Evolutionary conservation across 2,113 vertebrate genomes (phyloP).

Genomic region (Cairina moschata): DNA sequence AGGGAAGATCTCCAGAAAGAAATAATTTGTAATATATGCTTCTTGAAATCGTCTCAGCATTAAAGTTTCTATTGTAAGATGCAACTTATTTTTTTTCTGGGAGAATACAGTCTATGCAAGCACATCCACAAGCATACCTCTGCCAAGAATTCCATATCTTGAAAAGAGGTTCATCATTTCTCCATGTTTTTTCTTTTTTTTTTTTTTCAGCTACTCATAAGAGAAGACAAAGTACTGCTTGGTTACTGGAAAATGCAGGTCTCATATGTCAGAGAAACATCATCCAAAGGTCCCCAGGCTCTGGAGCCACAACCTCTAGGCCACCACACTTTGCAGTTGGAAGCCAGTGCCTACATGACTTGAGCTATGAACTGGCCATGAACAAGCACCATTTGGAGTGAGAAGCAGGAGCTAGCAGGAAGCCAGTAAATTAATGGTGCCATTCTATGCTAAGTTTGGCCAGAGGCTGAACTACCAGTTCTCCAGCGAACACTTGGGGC

Average conservation of each 20-base stretch:
- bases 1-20: not conserved
- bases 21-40: not conserved
- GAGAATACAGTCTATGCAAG: not conserved
- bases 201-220: not conserved
- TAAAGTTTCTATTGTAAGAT: not conserved
- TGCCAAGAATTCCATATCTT: not conserved
- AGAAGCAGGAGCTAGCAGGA: not conserved
- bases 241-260: not conserved
- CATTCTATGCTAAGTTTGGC: not conserved
- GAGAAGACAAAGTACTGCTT: not conserved
- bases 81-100: not conserved
- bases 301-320: not conserved
- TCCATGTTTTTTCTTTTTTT: not conserved
- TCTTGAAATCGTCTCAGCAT: not conserved
- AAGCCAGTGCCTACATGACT: not conserved
- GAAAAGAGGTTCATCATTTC: not conserved
- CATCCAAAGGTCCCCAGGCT: not conserved
- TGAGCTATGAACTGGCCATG: rapidly evolving
- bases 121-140: not conserved
- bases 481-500: not conserved
- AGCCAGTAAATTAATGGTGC: not conserved
- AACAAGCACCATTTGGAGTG: not conserved
- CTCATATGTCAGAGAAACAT: not conserved
- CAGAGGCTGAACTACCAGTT: not conserved
- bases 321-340: not conserved